These are phyloP conservation scores for Melanophora roralis DNA, from an alignment of 2,888 invertebrate genomes.

Conservation along the genomic window DNA sequence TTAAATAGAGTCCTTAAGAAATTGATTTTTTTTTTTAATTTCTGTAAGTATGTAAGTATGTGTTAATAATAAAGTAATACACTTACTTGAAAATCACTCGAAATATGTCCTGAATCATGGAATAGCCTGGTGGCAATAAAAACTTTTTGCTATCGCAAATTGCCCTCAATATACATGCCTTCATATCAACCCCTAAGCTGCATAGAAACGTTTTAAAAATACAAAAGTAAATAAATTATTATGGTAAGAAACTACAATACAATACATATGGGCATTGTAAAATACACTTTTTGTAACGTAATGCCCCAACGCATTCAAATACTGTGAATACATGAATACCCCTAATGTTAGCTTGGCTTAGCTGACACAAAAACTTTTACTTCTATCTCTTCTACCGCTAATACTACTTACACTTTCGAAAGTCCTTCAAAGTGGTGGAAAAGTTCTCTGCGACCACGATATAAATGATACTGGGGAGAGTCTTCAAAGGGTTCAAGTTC, in stretches of 20 bases:
- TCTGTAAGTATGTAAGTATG: no score
- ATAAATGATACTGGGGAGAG: constrained; percentile 69
- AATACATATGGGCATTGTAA: no score
- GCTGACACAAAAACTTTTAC: neutral
- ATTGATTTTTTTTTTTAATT: no score
- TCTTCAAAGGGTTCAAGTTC: constrained; percentile 67
- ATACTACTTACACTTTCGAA: constrained; percentile 67
- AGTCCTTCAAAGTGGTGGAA: constrained; percentile 71
- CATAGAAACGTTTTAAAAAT: neutral
- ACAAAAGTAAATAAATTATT: no score
- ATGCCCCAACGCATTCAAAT: no score
- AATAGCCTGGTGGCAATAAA: constrained; percentile 81
- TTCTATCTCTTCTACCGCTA: neutral
- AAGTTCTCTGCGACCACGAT: constrained; percentile 73
- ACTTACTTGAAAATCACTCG: constrained; percentile 82
- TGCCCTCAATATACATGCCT: constrained; percentile 81
- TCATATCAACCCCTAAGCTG: constrained; percentile 71
- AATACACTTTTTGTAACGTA: no score
- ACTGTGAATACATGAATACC: no score
- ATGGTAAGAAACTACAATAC: no score
- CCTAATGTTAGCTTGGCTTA: no score
- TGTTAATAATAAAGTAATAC: neutral
- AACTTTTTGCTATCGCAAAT: constrained; percentile 83
- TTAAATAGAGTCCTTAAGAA: no score
- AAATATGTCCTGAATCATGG: constrained; percentile 83